phyloP scores from a whole-genome alignment of 1,140 invertebrate genomes.

The Sitodiplosis mosellana region DNA sequence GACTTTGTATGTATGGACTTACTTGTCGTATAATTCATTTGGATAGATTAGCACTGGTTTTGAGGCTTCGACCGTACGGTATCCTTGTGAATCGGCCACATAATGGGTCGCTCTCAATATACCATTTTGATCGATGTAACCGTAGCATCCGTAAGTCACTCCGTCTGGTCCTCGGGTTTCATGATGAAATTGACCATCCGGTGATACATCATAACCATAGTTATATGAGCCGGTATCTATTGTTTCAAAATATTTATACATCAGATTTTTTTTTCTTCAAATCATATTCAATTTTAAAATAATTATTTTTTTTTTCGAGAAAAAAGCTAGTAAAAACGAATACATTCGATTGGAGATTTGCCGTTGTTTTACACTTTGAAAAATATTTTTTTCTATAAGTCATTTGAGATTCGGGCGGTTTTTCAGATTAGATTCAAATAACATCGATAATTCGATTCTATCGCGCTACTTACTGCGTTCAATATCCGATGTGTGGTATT shows the following conservation, averaged over 20 bases:
- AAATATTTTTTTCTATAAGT: too few species aligned
- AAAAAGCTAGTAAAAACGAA: too few species aligned
- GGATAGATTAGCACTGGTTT: conserved; percentile 49
- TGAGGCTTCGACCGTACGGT: conserved; percentile 45
- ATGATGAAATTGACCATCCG: conserved; percentile 58
- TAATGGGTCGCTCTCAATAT: conserved; percentile 50
- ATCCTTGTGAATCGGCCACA: conserved; percentile 57
- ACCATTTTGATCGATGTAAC: conserved; percentile 48
- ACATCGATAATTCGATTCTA: too few species aligned
- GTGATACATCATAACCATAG: conserved; percentile 41
- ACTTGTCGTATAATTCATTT: conserved; percentile 9
- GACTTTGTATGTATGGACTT: not conserved
- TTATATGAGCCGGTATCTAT: conserved; percentile 49
- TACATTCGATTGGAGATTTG: too few species aligned
- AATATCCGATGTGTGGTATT: not conserved
- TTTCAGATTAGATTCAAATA: too few species aligned
- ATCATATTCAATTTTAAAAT: too few species aligned
- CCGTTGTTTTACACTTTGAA: too few species aligned
- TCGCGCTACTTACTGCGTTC: not conserved
- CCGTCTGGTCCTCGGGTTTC: conserved; percentile 51
- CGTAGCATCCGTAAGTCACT: conserved; percentile 61
- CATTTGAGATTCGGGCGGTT: too few species aligned
- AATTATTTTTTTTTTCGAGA: too few species aligned
- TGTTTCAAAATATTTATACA: conserved; percentile 4
- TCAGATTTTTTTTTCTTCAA: too few species aligned